Percentiles rank a stretch among this genome's conserved stretches.
These are phyloP conservation scores for Eidolon dupreanum DNA, from an alignment of 2,797 vertebrate genomes.

Conservation along the genomic window DNA sequence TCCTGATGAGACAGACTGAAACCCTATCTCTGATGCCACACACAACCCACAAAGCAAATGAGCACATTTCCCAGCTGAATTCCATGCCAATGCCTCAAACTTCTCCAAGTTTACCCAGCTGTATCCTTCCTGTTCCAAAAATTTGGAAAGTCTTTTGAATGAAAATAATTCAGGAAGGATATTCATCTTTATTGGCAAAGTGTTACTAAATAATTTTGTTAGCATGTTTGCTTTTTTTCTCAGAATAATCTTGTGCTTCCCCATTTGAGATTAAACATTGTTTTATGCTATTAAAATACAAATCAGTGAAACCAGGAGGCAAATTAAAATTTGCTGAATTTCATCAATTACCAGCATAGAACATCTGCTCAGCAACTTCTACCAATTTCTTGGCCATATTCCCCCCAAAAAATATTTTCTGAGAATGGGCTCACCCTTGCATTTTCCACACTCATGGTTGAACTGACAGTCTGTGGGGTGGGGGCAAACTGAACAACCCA, in stretches of 20 bases:
- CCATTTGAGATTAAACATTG: conserved; percentile 24
- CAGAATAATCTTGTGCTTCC: conserved; percentile 28
- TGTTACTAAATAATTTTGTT: not conserved
- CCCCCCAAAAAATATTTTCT: not conserved
- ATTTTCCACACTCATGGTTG: not conserved
- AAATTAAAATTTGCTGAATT: conserved; percentile 33
- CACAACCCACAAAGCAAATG: not conserved
- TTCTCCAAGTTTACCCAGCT: not conserved
- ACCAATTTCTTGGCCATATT: not conserved
- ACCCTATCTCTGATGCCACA: not conserved
- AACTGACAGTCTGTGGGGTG: not conserved
- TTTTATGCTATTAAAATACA: conserved; percentile 32
- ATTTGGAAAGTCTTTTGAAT: not conserved
- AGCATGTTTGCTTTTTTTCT: not conserved
- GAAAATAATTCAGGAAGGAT: conserved; percentile 11
- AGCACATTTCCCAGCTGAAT: not conserved
- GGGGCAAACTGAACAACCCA: not conserved
- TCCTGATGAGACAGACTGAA: not conserved
- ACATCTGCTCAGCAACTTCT: not conserved
- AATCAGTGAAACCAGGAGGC: conserved; percentile 9
- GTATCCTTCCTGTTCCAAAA: conserved; percentile 4
- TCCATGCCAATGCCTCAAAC: not conserved
- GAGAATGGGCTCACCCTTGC: not conserved
- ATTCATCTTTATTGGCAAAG: conserved; percentile 14
- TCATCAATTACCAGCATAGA: not conserved